phyloP scores from a whole-genome alignment of 1,140 invertebrate genomes.

The Trachelipus rathkii region DNA sequence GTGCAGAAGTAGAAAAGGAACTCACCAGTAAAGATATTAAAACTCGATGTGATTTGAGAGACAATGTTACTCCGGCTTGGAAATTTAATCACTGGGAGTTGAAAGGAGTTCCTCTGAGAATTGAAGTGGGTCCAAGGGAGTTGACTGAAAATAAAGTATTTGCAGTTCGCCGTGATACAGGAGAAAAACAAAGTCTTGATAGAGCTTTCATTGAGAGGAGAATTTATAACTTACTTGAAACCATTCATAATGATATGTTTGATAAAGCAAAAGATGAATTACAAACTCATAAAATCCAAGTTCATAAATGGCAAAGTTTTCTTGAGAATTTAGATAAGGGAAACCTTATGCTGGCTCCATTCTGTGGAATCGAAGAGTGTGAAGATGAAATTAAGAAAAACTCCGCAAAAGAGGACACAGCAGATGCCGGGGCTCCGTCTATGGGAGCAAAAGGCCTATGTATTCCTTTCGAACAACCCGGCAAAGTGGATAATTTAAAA shows the following conservation, averaged over 20 bases:
- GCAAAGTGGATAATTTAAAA: conserved; percentile 60
- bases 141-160: conserved; percentile 80
- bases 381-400: conserved; percentile 96
- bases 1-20: conserved; percentile 63
- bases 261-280: conserved; percentile 72
- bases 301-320: conserved; percentile 78
- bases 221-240: conserved; percentile 65
- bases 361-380: conserved; percentile 83
- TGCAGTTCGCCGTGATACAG: conserved; percentile 81
- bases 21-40: conserved; percentile 58
- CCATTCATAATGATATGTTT: conserved; percentile 77
- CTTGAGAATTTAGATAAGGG: conserved; percentile 74
- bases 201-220: conserved; percentile 56
- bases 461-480: conserved; percentile 87
- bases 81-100: conserved; percentile 99
- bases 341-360: conserved; percentile 85
- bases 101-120: conserved; percentile 80
- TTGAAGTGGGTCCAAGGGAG: conserved; percentile 96
- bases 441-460: conserved; percentile 99
- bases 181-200: conserved; percentile 70
- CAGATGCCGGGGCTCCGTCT: conserved; percentile 73
- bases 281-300: conserved; percentile 64
- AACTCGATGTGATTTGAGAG: conserved; percentile 75
- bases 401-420: conserved; percentile 67
- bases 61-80: conserved; percentile 98